A percentile compares a stretch with the other conserved stretches of the same genome.
Evolutionary conservation across 2,113 vertebrate genomes (phyloP).

Genomic region (Phylloscopus trochilus): DNA sequence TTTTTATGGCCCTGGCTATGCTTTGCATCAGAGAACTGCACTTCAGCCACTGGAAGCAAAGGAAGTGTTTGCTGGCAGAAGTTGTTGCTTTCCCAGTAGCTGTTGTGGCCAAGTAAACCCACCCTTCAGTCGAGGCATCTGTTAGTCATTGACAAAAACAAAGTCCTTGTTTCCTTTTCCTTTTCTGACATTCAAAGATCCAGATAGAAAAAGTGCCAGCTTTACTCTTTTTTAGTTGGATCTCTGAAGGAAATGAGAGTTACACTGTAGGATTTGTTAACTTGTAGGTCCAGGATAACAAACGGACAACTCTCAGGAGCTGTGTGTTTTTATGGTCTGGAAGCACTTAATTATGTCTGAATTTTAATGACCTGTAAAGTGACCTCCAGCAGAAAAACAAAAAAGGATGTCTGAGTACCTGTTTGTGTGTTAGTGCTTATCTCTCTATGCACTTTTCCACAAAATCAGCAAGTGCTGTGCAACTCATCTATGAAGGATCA

Average conservation of each 20-base stretch:
- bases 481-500: neutral
- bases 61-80: conserved; percentile 2
- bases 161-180: conserved; percentile 19
- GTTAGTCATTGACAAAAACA: conserved; percentile 20
- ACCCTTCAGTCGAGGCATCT: conserved; percentile 22
- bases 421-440: neutral
- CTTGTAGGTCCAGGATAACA: neutral
- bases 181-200: neutral
- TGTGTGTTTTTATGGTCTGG: neutral
- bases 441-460: neutral
- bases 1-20: neutral
- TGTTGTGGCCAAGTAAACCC: conserved; percentile 24
- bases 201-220: neutral
- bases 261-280: neutral
- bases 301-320: neutral
- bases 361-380: neutral
- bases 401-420: neutral
- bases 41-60: neutral
- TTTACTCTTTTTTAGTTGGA: neutral
- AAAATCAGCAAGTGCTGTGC: neutral
- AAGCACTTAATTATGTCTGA: neutral
- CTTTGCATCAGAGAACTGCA: neutral
- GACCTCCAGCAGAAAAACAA: neutral
- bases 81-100: neutral
- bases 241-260: neutral